These are phyloP conservation scores for Cyclopterus lumpus DNA, from an alignment of 2,797 vertebrate genomes.

Conservation along the genomic window DNA sequence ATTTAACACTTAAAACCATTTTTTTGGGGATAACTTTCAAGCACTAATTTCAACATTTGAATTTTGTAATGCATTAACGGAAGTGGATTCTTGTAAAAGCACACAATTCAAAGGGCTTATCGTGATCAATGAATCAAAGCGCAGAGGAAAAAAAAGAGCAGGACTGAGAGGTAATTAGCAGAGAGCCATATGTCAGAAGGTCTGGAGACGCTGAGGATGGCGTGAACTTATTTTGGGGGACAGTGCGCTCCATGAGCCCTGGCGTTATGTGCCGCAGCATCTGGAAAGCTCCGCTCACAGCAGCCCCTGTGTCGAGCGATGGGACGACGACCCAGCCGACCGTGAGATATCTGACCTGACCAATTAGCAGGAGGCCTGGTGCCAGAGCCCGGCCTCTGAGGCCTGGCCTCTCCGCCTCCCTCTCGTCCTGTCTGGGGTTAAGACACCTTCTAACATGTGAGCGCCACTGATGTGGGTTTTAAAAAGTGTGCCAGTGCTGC, in stretches of 20 bases:
- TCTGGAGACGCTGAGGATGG: constrained; percentile 62
- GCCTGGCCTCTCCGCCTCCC: constrained; percentile 45
- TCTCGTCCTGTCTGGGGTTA: constrained; percentile 47
- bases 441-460: constrained; percentile 36
- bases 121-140: constrained; percentile 14
- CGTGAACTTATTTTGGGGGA: constrained; percentile 73
- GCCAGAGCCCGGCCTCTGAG: constrained; percentile 74
- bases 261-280: constrained; percentile 79
- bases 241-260: constrained; percentile 65
- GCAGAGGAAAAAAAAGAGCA: constrained; percentile 10
- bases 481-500: constrained; percentile 41
- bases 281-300: constrained; percentile 79
- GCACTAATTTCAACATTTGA: neutral
- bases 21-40: neutral
- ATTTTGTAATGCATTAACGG: neutral
- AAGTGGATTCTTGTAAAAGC: neutral
- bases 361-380: constrained; percentile 85
- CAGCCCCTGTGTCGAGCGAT: constrained; percentile 69
- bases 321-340: constrained; percentile 78
- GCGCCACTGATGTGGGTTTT: constrained; percentile 33
- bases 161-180: constrained; percentile 65
- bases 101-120: neutral
- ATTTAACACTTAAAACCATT: neutral
- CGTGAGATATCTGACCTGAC: constrained; percentile 87
- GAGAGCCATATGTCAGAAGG: constrained; percentile 82